Base-by-base conservation (phyloP, 2,888 invertebrate genomes). In the Dynastes hyllus region DNA sequence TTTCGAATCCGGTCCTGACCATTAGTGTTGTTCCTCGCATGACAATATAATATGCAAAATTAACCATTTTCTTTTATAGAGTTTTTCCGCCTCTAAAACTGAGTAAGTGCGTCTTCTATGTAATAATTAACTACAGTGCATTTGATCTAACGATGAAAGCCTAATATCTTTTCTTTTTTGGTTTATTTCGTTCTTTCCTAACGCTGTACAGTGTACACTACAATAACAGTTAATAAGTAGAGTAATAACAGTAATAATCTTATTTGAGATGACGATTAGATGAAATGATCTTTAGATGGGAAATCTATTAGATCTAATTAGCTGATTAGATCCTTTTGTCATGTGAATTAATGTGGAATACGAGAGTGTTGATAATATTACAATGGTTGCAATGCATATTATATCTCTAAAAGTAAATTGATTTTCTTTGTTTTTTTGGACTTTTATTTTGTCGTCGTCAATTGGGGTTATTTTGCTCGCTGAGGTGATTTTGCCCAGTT, bases 151-250 rank as follows among this genome's bases (percentile, higher is more conserved):
- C 86, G 82, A 84, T 80, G 82, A 86, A 87, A 87, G 87, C 87
- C 83, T 82, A 29, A 11, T 13, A 4, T 5, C 32, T 37, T 58
- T 66, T 22, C 22, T 22, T 22, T 66, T 66, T 5, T 66, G 5
- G 9, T 32, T 27, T 22, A 16, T n/a, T 69, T 69, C 40, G 45
- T 50, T 82, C 81, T 63, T 82, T 85, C 11, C 86, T 85, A 87
- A 87, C 87, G 87, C 88, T 87, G 88, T 88, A 87, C 87, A 87
- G 88, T 87, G 88, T 88, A 88, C 87, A 88, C 87, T 88, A 88
- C 88, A 87, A 87, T 86, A 87, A 87, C 86, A 86, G 79, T 85
- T 86, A 85, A 85, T 84, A 80, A 81, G 45, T 45, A 16, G 2
- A 55, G n/a, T 55, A 16, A 11, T 55, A 45, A 45, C 45, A 45